Evolutionary conservation across 2,113 vertebrate species (phyloP).

Genomic region (Nicator chloris): DNA sequence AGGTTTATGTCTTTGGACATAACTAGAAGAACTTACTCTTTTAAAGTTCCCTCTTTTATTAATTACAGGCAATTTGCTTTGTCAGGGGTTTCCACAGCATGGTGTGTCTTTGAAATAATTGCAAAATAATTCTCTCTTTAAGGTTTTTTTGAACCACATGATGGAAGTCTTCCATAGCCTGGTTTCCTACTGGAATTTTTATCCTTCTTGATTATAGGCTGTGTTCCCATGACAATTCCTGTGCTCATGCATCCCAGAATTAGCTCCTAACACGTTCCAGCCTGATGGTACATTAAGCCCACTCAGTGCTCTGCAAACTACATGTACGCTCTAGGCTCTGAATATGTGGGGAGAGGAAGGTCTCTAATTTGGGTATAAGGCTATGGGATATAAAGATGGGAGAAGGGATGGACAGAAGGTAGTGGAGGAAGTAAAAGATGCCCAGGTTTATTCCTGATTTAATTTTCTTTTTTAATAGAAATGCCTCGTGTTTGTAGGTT

Average conservation of each 20-base stretch:
- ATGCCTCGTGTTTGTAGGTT: background rate
- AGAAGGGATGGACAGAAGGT: background rate
- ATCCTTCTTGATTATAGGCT: slow-evolving; percentile 44
- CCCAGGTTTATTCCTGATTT: background rate
- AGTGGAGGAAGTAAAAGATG: background rate
- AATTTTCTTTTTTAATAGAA: background rate
- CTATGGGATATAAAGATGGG: background rate
- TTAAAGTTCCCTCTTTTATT: background rate
- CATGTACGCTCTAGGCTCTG: background rate
- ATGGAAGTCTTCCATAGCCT: background rate
- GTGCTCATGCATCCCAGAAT: slow-evolving; percentile 50
- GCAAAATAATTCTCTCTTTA: background rate
- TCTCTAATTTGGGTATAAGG: background rate
- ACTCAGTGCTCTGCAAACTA: slow-evolving; percentile 44
- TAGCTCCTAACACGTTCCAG: slow-evolving; percentile 55
- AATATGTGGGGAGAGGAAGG: background rate
- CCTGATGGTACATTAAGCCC: slow-evolving; percentile 57
- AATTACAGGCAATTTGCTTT: background rate
- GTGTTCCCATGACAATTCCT: slow-evolving; percentile 63
- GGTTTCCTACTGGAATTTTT: slow-evolving; percentile 39
- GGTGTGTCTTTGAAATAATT: background rate
- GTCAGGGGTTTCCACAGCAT: background rate
- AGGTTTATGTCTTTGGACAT: background rate
- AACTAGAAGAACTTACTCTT: background rate
- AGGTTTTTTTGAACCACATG: background rate